Evolutionary conservation across 1,140 invertebrate species (phyloP).

Genomic region (Macrostomum lignano): DNA sequence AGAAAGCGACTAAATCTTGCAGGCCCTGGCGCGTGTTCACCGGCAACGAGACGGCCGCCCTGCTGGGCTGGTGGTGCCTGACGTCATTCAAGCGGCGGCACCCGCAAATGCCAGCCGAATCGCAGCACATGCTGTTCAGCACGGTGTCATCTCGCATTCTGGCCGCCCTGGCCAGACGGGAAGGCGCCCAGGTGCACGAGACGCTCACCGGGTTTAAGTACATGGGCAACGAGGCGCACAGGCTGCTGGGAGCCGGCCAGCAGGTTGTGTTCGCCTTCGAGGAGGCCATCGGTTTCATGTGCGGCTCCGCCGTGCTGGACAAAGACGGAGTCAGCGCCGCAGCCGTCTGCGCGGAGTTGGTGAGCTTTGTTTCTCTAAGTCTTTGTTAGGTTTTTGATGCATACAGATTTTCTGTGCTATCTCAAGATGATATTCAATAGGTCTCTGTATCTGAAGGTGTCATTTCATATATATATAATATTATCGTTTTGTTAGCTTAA

Average conservation of each 20-base stretch:
- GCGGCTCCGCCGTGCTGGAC: conserved; percentile 43
- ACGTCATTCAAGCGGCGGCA: conserved; percentile 17
- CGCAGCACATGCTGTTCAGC: conserved; percentile 60
- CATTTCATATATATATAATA: no score
- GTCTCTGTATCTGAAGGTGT: no score
- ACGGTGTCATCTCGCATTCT: conserved; percentile 90
- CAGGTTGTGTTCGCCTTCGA: conserved; percentile 72
- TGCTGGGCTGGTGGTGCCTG: conserved; percentile 79
- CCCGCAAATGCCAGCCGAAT: conserved; percentile 1
- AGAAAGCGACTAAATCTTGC: no score
- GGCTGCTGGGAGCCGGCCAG: conserved; percentile 38
- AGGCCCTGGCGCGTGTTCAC: conserved; percentile 63
- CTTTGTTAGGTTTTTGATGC: no score
- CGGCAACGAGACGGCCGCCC: conserved; percentile 73
- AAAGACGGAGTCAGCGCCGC: conserved; percentile 79
- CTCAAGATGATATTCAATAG: no score
- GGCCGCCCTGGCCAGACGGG: conserved; percentile 44
- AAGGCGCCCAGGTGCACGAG: conserved; percentile 48
- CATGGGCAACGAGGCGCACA: conserved; percentile 66
- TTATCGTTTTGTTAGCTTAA: no score
- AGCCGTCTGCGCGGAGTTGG: conserved; percentile 44
- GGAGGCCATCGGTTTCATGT: conserved; percentile 55
- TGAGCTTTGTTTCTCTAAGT: no score
- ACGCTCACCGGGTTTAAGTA: conserved; percentile 97
- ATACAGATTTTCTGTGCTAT: no score